These are phyloP conservation scores for Dendropsophus ebraccatus DNA, from an alignment of 2,113 vertebrate genomes.

Conservation along the genomic window DNA sequence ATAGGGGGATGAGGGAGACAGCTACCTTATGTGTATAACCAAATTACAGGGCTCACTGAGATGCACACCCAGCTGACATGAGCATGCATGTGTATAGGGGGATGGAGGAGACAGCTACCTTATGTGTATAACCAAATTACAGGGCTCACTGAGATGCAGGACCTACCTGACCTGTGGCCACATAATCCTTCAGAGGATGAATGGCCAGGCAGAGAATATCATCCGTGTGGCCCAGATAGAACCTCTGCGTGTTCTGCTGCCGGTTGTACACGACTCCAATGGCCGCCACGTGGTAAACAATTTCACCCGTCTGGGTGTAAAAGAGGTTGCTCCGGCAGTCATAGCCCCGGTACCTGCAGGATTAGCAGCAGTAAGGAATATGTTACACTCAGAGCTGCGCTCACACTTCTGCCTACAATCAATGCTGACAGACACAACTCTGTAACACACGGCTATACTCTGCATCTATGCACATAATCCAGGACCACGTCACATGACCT, in stretches of 20 bases:
- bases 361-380: constrained; percentile 42
- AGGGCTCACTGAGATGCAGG: neutral
- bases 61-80: too few species aligned
- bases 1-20: too few species aligned
- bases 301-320: constrained; percentile 97
- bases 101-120: too few species aligned
- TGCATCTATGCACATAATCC: neutral
- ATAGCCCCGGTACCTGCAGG: constrained; percentile 90
- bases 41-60: too few species aligned
- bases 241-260: constrained; percentile 95
- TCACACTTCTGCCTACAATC: neutral
- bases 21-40: too few species aligned
- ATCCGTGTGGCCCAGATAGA: constrained; percentile 95
- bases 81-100: too few species aligned
- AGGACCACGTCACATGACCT: neutral
- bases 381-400: neutral
- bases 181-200: constrained; percentile 95
- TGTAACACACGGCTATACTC: neutral
- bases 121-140: too few species aligned
- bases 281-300: constrained; percentile 96
- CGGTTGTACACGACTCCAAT: constrained; percentile 96
- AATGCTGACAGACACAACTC: neutral
- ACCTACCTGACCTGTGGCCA: constrained; percentile 96
- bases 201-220: constrained; percentile 96
- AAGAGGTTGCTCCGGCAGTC: constrained; percentile 98